Evolutionary conservation across 2,888 invertebrate species (phyloP), one percentile per base, ranked within the genome.

Genomic region (Thalpophila matura): DNA sequence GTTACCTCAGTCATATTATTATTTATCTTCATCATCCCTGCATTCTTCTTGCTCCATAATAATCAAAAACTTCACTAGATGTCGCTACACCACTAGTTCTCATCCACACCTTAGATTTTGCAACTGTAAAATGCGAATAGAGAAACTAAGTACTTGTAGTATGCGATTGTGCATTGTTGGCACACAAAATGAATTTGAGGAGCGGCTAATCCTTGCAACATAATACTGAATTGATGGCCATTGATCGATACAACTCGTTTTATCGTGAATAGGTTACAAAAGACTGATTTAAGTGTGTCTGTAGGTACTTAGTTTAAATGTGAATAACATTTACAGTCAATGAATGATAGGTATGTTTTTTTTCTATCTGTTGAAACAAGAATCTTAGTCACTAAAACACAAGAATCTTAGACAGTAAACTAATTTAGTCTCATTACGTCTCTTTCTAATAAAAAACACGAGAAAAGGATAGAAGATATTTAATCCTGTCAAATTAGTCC

Each of bases 131-230:
- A 60, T 37, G 31, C 61, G 40, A 77, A 77, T 70, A 74, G 74
- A 58, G 49, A 45, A 50, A 50, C 62, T 69, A 58, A 64, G 33
- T 66, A 59, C 33, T n/a, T 56, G 31, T 65, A 35, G 43, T 46
- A 38, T 49, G 60, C 47, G 22, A 80, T 69, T 79, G 66, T 71
- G 35, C 40, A 75, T 79, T 80, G 80, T 79, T 46, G 46, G 31
- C 42, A 43, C 37, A 47, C 69, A 46, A 56, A 80, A 77, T 79
- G 62, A 77, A 74, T 45, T 45, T 57, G 53, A 80, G 79, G 79
- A 74, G 81, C 56, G 79, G 79, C 51, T 74, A 69, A 79, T 74
- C 79, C 79, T 67, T 61, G 49, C 62, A 55, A 62, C 62, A 78
- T 66, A 79, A 76, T 76, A 50, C 35, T 67, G 49, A 59, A 61